Evolutionary conservation across 2,888 invertebrate species (phyloP).

Genomic region (Punctoribates punctum): DNA sequence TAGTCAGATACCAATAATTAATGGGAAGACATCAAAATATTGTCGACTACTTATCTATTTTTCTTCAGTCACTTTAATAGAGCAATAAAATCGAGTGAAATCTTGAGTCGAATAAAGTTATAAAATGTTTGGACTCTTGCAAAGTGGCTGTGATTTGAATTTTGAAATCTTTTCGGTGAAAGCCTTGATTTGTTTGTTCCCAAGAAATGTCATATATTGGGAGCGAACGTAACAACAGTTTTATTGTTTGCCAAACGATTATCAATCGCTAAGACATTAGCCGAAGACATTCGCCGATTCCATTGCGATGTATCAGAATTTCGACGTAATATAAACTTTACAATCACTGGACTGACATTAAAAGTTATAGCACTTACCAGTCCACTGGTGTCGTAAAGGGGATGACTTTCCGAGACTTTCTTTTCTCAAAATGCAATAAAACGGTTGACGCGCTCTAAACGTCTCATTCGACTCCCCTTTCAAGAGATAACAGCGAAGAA

Average conservation of each 20-base stretch:
- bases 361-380: conserved; percentile 3
- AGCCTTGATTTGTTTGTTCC: conserved; percentile 11
- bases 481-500: background rate
- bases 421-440: background rate
- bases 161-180: background rate
- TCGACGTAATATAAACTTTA: conserved; percentile 11
- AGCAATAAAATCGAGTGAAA: no score
- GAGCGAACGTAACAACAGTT: conserved; percentile 4
- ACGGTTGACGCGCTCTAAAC: conserved; percentile 19
- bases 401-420: background rate
- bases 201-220: background rate
- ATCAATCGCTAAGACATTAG: background rate
- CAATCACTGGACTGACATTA: background rate
- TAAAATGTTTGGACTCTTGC: no score
- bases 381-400: background rate
- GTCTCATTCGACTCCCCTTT: conserved; percentile 5
- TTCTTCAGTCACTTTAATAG: no score
- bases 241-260: conserved; percentile 6
- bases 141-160: background rate
- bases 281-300: background rate
- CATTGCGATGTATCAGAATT: background rate
- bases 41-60: no score
- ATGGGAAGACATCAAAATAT: no score
- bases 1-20: no score
- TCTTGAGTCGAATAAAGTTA: no score